These are phyloP conservation scores for Cantharis lateralis DNA, from an alignment of 2,888 invertebrate genomes.

Conservation along the genomic window DNA sequence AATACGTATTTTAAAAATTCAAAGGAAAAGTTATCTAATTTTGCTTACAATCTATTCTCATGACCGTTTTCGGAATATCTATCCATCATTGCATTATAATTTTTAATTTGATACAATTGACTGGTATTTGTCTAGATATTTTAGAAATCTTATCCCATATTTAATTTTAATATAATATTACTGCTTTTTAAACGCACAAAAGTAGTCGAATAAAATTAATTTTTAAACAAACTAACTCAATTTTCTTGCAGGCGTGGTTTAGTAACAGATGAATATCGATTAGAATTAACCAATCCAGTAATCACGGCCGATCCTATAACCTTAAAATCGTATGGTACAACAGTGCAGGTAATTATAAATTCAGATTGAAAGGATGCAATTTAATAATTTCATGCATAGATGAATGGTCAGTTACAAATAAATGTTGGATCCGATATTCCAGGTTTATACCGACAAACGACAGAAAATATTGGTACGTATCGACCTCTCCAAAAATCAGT, in stretches of 20 bases:
- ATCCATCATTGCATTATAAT: too few species aligned
- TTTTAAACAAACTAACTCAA: not conserved
- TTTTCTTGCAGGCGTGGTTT: constrained; percentile 64
- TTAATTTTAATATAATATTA: too few species aligned
- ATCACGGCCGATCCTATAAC: constrained; percentile 58
- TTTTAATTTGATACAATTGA: too few species aligned
- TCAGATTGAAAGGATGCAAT: not conserved
- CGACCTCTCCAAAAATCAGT: constrained; percentile 51
- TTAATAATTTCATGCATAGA: constrained; percentile 5
- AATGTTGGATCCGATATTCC: constrained; percentile 44
- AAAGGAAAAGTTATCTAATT: too few species aligned
- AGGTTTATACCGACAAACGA: constrained; percentile 54
- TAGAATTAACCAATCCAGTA: constrained; percentile 59
- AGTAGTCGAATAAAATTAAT: not conserved
- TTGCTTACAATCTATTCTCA: too few species aligned
- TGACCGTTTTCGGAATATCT: too few species aligned
- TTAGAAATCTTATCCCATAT: too few species aligned
- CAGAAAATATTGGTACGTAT: constrained; percentile 56
- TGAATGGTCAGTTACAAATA: constrained; percentile 52
- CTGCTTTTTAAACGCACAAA: too few species aligned
- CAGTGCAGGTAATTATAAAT: constrained; percentile 52
- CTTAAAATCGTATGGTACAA: constrained; percentile 62
- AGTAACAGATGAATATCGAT: constrained; percentile 70
- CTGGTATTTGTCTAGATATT: too few species aligned
- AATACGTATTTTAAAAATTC: too few species aligned